A percentile compares a stretch with the other conserved stretches of the same genome.
phyloP scores from a whole-genome alignment of 1,140 invertebrate genomes.

The Ectropis grisescens region DNA sequence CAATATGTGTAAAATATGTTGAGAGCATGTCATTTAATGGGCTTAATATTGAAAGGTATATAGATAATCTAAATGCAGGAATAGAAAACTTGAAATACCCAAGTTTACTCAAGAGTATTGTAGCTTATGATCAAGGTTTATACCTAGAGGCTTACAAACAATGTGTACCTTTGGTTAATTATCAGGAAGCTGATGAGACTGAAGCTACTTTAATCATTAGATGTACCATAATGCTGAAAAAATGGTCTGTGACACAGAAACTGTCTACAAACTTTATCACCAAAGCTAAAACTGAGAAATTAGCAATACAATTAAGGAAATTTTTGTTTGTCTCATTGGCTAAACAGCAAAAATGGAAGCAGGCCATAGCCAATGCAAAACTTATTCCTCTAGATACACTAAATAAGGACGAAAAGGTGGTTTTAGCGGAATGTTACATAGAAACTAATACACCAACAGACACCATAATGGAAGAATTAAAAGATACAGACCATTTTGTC shows the following conservation, averaged over 20 bases:
- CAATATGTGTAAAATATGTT: conserved; percentile 38
- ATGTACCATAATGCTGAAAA: conserved; percentile 71
- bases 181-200: conserved; percentile 38
- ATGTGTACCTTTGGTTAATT: conserved; percentile 49
- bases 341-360: conserved; percentile 65
- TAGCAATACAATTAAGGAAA: conserved; percentile 30
- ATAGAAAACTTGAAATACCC: conserved; percentile 71
- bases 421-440: conserved; percentile 49
- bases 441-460: conserved; percentile 34
- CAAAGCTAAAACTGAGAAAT: conserved; percentile 35
- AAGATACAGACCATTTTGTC: conserved; percentile 30
- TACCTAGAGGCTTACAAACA: conserved; percentile 69
- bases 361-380: conserved; percentile 40
- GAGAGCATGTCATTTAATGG: conserved; percentile 33
- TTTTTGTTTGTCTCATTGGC: conserved; percentile 45
- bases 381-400: conserved; percentile 29
- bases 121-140: conserved; percentile 64
- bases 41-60: conserved; percentile 36
- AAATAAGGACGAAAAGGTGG: conserved; percentile 27
- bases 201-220: conserved; percentile 55
- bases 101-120: conserved; percentile 73
- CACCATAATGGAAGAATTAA: conserved; percentile 30
- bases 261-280: conserved; percentile 59
- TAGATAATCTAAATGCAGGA: conserved; percentile 62
- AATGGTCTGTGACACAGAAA: conserved; percentile 72